A percentile compares a stretch with the other conserved stretches of the same genome.
Evolutionary conservation across 2,888 invertebrate species (phyloP).

Genomic region (Drosophila parthenogenetica): DNA sequence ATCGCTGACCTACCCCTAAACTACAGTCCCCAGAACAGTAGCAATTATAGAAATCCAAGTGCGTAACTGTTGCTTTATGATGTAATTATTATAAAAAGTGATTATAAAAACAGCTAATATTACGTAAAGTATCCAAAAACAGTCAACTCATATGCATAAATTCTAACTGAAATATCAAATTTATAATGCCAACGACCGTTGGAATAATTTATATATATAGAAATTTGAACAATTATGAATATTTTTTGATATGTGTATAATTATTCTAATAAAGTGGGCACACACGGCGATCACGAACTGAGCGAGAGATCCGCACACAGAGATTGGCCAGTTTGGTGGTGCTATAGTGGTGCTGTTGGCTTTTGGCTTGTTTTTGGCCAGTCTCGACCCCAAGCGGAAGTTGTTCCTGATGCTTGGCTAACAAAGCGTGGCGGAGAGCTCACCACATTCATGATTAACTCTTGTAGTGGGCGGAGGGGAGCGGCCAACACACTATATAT

Average conservation of each 20-base stretch:
- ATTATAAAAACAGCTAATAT: slow-evolving; percentile 21
- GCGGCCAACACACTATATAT: neutral
- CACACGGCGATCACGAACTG: slow-evolving; percentile 48
- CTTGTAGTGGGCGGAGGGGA: neutral
- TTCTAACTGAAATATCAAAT: slow-evolving; percentile 26
- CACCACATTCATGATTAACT: slow-evolving; percentile 38
- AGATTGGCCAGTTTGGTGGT: slow-evolving; percentile 27
- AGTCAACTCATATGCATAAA: slow-evolving; percentile 15
- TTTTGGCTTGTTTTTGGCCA: slow-evolving; percentile 17
- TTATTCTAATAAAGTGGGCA: slow-evolving; percentile 74
- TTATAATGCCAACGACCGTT: slow-evolving; percentile 61
- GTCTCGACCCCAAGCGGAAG: slow-evolving; percentile 74
- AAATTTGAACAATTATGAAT: slow-evolving; percentile 27
- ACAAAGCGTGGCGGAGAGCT: slow-evolving; percentile 83
- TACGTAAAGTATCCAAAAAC: slow-evolving; percentile 45
- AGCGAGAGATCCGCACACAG: slow-evolving; percentile 47
- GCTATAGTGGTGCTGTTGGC: neutral
- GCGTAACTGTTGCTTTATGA: slow-evolving; percentile 39
- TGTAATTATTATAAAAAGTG: slow-evolving; percentile 32
- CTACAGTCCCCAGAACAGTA: slow-evolving; percentile 10
- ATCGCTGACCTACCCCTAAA: slow-evolving; percentile 44
- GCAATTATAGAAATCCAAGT: neutral
- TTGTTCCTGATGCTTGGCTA: slow-evolving; percentile 85
- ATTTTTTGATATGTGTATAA: slow-evolving; percentile 52
- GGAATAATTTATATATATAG: slow-evolving; percentile 18